Evolutionary conservation across 2,113 vertebrate species (phyloP).

Genomic region (Tachuris rubrigastra): DNA sequence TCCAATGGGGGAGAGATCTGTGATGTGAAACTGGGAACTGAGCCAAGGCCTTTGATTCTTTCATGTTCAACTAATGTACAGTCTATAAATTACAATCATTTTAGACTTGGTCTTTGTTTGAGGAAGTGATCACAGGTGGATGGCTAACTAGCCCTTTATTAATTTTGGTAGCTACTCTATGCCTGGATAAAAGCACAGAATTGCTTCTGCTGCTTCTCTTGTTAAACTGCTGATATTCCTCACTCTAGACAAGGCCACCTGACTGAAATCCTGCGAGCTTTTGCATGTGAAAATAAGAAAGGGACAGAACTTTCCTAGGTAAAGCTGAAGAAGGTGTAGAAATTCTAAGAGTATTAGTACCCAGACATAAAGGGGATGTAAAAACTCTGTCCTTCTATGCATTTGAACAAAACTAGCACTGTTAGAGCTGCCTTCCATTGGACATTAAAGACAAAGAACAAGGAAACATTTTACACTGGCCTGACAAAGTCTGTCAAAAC

Average conservation of each 20-base stretch:
- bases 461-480: not conserved
- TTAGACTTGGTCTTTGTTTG: not conserved
- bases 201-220: not conserved
- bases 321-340: constrained; percentile 6
- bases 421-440: not conserved
- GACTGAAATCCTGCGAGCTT: not conserved
- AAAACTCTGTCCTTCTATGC: not conserved
- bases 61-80: not conserved
- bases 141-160: not conserved
- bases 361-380: not conserved
- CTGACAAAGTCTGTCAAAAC: not conserved
- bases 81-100: not conserved
- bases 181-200: not conserved
- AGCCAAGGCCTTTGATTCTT: not conserved
- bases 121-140: constrained; percentile 7
- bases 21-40: not conserved
- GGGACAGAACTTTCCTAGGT: not conserved
- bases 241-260: not conserved
- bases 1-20: not conserved
- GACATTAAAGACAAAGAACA: not conserved
- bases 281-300: constrained; percentile 2
- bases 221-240: not conserved
- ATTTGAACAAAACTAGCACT: not conserved
- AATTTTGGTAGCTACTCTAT: constrained; percentile 4
- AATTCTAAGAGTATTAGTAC: not conserved